These are phyloP conservation scores for Tryphoninae sp. DNA, from an alignment of 2,888 invertebrate genomes.

Conservation along the genomic window DNA sequence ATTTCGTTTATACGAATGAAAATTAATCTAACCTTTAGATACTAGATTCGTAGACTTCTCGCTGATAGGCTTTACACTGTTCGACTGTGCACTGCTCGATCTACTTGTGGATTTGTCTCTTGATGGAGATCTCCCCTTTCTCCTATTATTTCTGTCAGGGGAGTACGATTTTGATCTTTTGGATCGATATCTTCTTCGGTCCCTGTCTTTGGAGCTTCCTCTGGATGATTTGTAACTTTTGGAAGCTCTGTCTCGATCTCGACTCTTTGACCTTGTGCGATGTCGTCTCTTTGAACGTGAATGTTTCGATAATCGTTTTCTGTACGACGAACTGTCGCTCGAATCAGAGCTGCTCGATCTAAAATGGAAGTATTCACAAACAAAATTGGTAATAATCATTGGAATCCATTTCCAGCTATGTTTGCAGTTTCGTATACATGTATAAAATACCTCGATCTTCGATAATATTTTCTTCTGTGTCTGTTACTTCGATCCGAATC, in stretches of 20 bases:
- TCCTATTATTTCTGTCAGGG: constrained; percentile 70
- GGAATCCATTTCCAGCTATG: background rate
- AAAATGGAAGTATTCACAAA: constrained; percentile 6
- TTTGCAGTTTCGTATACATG: background rate
- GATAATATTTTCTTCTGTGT: constrained; percentile 74
- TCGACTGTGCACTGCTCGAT: constrained; percentile 76
- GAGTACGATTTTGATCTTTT: constrained; percentile 75
- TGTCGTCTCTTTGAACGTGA: constrained; percentile 75
- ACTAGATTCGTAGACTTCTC: constrained; percentile 69
- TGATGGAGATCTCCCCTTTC: constrained; percentile 74
- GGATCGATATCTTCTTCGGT: constrained; percentile 73
- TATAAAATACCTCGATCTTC: constrained; percentile 68
- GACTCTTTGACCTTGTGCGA: constrained; percentile 75
- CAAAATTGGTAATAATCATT: background rate
- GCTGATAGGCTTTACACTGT: constrained; percentile 68
- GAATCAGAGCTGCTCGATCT: constrained; percentile 77
- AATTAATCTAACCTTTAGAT: constrained; percentile 70
- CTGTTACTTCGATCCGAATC: constrained; percentile 77
- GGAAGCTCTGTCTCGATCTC: constrained; percentile 71
- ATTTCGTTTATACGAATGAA: constrained; percentile 1
- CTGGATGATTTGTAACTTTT: constrained; percentile 74
- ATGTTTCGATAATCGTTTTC: constrained; percentile 74
- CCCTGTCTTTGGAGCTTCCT: constrained; percentile 76
- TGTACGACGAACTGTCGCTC: constrained; percentile 75
- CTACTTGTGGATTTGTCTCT: constrained; percentile 78